phyloP scores from a whole-genome alignment of 1,140 invertebrate species.

The Neodiprion fabricii region DNA sequence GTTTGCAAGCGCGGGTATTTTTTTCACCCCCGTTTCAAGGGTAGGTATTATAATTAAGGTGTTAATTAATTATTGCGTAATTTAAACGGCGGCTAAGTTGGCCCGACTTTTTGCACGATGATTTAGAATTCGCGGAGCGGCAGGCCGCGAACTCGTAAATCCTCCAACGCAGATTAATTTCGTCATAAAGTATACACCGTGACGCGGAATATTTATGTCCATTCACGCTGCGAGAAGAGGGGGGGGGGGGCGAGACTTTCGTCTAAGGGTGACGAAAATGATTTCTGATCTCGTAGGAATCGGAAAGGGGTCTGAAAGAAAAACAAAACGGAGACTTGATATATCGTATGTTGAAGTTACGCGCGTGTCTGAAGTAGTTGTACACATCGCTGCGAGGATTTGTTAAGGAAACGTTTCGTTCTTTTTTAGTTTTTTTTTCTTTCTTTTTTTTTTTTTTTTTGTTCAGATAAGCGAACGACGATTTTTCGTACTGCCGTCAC shows the following conservation, averaged over 20 bases:
- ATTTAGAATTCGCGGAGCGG: slow-evolving; percentile 41
- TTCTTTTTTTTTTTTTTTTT: slow-evolving; percentile 39
- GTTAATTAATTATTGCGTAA: slow-evolving; percentile 49
- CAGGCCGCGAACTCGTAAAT: slow-evolving; percentile 48
- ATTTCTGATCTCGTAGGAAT: not conserved
- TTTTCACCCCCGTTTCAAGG: not conserved
- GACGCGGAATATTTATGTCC: slow-evolving; percentile 48
- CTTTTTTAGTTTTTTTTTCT: slow-evolving; percentile 24
- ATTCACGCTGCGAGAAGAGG: not conserved
- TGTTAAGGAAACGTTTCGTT: too few species aligned
- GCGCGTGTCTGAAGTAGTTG: too few species aligned
- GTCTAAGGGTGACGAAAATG: not conserved
- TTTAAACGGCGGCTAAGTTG: slow-evolving; percentile 27
- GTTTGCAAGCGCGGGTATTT: not conserved
- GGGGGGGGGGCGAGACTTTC: not conserved
- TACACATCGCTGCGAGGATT: too few species aligned
- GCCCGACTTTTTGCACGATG: slow-evolving; percentile 33
- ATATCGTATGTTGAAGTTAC: too few species aligned
- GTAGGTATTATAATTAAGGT: slow-evolving; percentile 31
- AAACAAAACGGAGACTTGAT: too few species aligned
- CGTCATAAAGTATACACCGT: slow-evolving; percentile 41
- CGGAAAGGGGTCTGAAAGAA: too few species aligned
- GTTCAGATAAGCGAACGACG: slow-evolving; percentile 39
- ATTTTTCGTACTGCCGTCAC: slow-evolving; percentile 33
- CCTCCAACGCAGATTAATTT: slow-evolving; percentile 54